Percentiles rank a stretch among this genome's conserved stretches.
Conservation (phyloP, 2,797 vertebrate species). For the Clarias fuscus region DNA sequence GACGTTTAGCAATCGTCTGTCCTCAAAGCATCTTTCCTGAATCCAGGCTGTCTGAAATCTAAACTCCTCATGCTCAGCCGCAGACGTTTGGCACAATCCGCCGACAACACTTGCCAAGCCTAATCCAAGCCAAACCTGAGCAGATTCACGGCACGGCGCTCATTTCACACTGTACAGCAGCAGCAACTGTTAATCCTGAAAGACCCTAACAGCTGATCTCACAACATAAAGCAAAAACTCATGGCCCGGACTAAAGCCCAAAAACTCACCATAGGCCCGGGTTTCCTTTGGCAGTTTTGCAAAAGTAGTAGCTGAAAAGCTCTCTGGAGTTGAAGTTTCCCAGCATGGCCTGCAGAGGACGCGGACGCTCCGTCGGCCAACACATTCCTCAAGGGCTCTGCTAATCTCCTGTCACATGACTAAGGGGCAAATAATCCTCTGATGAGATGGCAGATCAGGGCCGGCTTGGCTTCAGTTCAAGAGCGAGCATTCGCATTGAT, state of each 20-base stretch:
- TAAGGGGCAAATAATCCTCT: slow-evolving; percentile 73
- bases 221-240: background rate
- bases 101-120: background rate
- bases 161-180: slow-evolving; percentile 29
- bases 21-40: slow-evolving; percentile 15
- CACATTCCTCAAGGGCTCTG: slow-evolving; percentile 69
- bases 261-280: slow-evolving; percentile 77
- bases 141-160: background rate
- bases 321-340: slow-evolving; percentile 81
- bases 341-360: slow-evolving; percentile 74
- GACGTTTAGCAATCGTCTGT: background rate
- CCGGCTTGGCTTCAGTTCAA: slow-evolving; percentile 20
- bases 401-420: slow-evolving; percentile 80
- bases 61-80: slow-evolving; percentile 18
- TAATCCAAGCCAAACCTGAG: slow-evolving; percentile 34
- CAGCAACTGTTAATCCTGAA: slow-evolving; percentile 15
- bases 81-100: slow-evolving; percentile 28
- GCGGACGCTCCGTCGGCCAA: slow-evolving; percentile 64
- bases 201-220: slow-evolving; percentile 25
- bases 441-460: slow-evolving; percentile 71
- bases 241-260: background rate
- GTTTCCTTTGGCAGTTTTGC: slow-evolving; percentile 79
- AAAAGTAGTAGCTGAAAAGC: slow-evolving; percentile 81
- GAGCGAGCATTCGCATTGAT: slow-evolving; percentile 25
- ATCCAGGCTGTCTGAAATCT: slow-evolving; percentile 13